A percentile compares a stretch with the other conserved stretches of the same genome.
Conservation (phyloP, 2,113 vertebrate species). For the Elephantulus edwardii region DNA sequence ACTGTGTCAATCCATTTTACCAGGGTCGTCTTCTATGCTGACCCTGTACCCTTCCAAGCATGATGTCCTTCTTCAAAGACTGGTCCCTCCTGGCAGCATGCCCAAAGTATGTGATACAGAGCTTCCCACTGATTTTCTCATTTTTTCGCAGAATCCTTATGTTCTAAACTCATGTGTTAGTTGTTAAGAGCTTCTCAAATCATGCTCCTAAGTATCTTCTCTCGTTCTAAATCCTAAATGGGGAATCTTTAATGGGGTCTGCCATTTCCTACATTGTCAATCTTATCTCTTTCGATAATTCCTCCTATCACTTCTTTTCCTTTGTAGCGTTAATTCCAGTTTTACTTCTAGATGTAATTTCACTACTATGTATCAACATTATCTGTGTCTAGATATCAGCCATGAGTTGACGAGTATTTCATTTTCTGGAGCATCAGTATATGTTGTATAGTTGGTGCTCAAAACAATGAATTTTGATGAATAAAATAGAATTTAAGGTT, state of each 20-base stretch:
- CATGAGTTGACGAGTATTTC: neutral
- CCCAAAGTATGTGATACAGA: no score
- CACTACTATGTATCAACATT: neutral
- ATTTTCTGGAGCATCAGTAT: neutral
- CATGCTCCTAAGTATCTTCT: neutral
- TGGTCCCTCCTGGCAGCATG: no score
- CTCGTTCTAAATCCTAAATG: neutral
- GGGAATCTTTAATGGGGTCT: neutral
- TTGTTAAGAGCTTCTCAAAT: slow-evolving; percentile 5
- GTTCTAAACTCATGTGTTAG: neutral
- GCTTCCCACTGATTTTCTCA: neutral
- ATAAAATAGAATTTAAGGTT: neutral
- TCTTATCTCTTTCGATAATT: neutral
- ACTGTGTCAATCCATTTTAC: no score
- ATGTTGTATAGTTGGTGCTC: neutral
- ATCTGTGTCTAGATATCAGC: neutral
- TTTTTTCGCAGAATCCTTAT: neutral
- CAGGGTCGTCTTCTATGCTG: no score
- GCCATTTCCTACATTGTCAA: neutral
- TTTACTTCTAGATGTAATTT: neutral
- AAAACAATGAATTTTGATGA: neutral
- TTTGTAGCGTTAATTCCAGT: neutral
- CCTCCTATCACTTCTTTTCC: neutral
- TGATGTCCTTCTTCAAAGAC: no score
- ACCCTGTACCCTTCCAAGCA: no score